These are phyloP conservation scores for Mythimna impura DNA, from an alignment of 2,888 invertebrate genomes.

Conservation along the genomic window DNA sequence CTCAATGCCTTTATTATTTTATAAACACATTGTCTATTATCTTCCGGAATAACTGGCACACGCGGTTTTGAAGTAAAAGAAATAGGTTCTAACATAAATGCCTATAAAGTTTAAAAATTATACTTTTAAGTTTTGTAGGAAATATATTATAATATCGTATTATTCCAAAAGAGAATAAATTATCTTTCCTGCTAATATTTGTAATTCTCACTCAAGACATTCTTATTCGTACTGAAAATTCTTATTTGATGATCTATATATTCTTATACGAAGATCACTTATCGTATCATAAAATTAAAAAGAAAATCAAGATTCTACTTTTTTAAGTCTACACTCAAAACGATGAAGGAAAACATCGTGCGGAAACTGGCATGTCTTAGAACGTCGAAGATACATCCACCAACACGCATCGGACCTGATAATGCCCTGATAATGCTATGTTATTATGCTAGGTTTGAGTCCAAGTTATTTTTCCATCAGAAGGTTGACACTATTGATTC, in stretches of 20 bases:
- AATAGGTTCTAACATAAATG: too few species aligned
- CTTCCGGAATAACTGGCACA: not conserved
- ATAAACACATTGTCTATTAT: constrained; percentile 3
- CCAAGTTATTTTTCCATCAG: constrained; percentile 35
- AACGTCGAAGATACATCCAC: too few species aligned
- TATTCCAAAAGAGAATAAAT: too few species aligned
- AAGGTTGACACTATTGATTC: constrained; percentile 34
- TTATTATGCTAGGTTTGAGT: not conserved
- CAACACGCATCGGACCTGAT: too few species aligned
- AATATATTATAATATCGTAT: too few species aligned
- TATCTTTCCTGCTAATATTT: not conserved
- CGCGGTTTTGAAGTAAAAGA: not conserved
- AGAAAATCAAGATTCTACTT: not conserved
- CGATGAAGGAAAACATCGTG: too few species aligned
- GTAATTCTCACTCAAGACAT: not conserved
- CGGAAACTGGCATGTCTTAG: too few species aligned
- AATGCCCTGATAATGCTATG: too few species aligned
- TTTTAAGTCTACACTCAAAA: not conserved
- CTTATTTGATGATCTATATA: not conserved
- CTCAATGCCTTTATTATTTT: constrained; percentile 23
- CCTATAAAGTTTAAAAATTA: too few species aligned
- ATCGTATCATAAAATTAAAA: not conserved
- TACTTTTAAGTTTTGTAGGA: too few species aligned
- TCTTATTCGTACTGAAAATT: not conserved
- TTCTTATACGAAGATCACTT: not conserved